phyloP scores from a whole-genome alignment of 1,140 invertebrate species.

The Xylocopa sonorina region DNA sequence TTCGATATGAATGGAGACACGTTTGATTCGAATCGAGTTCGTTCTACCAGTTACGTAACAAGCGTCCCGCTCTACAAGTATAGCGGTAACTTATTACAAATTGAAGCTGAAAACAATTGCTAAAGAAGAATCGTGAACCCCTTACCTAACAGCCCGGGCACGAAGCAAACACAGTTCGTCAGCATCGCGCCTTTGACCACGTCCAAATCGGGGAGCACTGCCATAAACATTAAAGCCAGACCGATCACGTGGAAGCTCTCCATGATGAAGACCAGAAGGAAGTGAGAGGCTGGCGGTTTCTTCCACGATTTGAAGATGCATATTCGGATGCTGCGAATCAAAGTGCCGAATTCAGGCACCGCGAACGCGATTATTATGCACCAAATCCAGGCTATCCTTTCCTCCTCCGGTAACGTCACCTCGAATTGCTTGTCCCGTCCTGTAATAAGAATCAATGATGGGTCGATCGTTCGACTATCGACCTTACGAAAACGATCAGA shows the following conservation, averaged over 20 bases:
- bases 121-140: neutral
- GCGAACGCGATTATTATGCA: slow-evolving; percentile 93
- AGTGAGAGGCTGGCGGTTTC: slow-evolving; percentile 84
- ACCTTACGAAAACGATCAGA: neutral
- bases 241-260: slow-evolving; percentile 95
- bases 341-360: slow-evolving; percentile 92
- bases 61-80: neutral
- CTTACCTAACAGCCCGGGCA: slow-evolving; percentile 90
- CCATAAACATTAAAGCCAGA: slow-evolving; percentile 91
- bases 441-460: slow-evolving; percentile 77
- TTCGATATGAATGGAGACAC: too few relatives aligned
- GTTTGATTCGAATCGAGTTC: neutral
- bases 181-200: slow-evolving; percentile 96
- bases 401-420: slow-evolving; percentile 89
- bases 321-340: slow-evolving; percentile 92
- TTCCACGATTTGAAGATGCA: slow-evolving; percentile 95
- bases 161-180: slow-evolving; percentile 95
- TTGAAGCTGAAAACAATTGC: neutral
- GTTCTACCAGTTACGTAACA: neutral
- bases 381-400: slow-evolving; percentile 96
- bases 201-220: slow-evolving; percentile 94
- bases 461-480: neutral
- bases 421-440: slow-evolving; percentile 92
- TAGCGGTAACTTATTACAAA: neutral
- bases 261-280: slow-evolving; percentile 88